These are phyloP conservation scores for Rhagonycha fulva DNA, from an alignment of 2,888 invertebrate genomes.

Conservation along the genomic window DNA sequence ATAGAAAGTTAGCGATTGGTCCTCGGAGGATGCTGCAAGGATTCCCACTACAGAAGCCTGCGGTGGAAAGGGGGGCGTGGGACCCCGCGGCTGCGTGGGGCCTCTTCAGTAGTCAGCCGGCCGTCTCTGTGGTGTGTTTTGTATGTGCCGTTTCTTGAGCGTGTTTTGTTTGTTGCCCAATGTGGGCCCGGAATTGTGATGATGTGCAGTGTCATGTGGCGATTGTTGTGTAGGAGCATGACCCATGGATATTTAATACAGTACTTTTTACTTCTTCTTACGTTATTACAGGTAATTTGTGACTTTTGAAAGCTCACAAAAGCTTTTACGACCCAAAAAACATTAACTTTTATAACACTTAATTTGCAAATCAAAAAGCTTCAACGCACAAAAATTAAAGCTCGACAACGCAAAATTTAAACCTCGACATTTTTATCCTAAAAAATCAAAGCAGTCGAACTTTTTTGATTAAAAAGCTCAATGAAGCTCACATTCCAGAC, in stretches of 20 bases:
- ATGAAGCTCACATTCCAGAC: neutral
- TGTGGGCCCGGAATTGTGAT: slow-evolving; percentile 48
- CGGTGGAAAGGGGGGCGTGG: slow-evolving; percentile 46
- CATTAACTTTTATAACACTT: neutral
- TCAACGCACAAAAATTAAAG: neutral
- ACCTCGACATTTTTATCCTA: no score
- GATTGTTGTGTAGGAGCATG: slow-evolving; percentile 58
- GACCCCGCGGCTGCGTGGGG: slow-evolving; percentile 51
- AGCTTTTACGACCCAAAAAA: neutral
- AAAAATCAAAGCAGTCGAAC: neutral
- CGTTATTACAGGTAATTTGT: slow-evolving; percentile 54
- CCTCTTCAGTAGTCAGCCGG: slow-evolving; percentile 53
- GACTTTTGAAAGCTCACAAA: slow-evolving; percentile 5
- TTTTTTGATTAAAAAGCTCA: neutral
- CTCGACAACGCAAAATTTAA: neutral
- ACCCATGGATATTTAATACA: slow-evolving; percentile 59
- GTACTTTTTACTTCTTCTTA: slow-evolving; percentile 55
- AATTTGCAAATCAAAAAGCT: neutral
- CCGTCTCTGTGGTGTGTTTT: slow-evolving; percentile 42
- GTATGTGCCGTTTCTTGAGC: slow-evolving; percentile 34
- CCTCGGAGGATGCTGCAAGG: slow-evolving; percentile 49
- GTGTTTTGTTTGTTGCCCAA: slow-evolving; percentile 34
- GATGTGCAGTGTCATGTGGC: slow-evolving; percentile 60
- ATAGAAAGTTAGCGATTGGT: slow-evolving; percentile 45
- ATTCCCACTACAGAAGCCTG: slow-evolving; percentile 43